Base-by-base conservation (phyloP, 2,797 vertebrate species). In the Chaenodraco wilsoni region DNA sequence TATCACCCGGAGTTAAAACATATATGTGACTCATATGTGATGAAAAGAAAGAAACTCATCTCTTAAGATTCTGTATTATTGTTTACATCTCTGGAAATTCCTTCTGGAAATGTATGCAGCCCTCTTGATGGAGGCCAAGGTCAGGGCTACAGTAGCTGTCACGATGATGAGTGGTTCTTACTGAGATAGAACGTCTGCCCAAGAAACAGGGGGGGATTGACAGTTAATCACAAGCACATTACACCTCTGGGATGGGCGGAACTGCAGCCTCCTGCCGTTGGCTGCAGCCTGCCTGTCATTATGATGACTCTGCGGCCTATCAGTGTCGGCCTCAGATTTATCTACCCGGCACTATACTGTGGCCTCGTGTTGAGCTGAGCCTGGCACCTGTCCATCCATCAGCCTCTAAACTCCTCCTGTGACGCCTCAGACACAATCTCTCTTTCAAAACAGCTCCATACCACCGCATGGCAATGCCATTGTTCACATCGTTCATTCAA, bases 221-320 rank as follows among this genome's bases (percentile, higher is more conserved):
- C 92, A 93, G 92, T 94, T 94, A 94, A 94, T 95, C 94, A 94
- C 87, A 81, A 84, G 79, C 87, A 91, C 84, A 93, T 93, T 93
- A 93, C 91, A 91, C 88, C 91, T 91, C 86, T 83, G 86, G 88
- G 86, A 91, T 83, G 79, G 86, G 86, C 54, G 67, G 82, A 87
- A 84, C 87, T 65, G 66, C 84, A 81, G 82, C 88, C 81, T 90
- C 79, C 83, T 63, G 78, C 89, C 85, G 85, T 64, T 69, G 62
- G 86, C 88, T 87, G 71, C 84, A 70, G 84, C 80, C 77, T 84
- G 76, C 84, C 89, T 79, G 89, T 93, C 92, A 88, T 85, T 77
- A 87, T 89, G 87, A 89, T 66, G 88, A 84, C 83, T 89, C 78
- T 73, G 77, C 44, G 63, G 73, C 89, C 88, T 83, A 87, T 91